phyloP scores from a whole-genome alignment of 2,797 vertebrate genomes.

The Ataeniobius toweri region DNA sequence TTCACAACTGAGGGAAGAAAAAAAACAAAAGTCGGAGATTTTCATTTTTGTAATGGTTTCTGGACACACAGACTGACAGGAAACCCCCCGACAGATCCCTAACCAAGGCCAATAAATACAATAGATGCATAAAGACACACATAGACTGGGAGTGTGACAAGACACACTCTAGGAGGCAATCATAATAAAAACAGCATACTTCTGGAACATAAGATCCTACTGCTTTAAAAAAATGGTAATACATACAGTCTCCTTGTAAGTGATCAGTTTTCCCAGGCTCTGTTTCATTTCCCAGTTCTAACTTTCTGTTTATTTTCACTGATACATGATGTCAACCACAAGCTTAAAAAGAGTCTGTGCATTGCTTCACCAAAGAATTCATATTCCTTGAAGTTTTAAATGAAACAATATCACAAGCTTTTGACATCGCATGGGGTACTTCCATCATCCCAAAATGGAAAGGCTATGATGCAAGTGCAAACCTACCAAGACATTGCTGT shows the following conservation, averaged over 20 bases:
- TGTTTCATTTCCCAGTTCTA: neutral
- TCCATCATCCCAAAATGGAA: neutral
- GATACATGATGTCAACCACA: neutral
- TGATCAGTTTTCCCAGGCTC: neutral
- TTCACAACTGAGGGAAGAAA: neutral
- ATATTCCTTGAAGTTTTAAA: neutral
- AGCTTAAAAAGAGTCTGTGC: neutral
- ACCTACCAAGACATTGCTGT: neutral
- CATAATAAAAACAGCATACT: neutral
- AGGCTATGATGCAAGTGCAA: neutral
- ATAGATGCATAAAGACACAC: neutral
- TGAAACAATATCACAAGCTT: neutral
- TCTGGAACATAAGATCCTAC: neutral
- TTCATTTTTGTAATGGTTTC: neutral
- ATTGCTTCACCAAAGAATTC: neutral
- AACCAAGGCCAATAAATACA: neutral
- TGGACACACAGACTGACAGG: slow-evolving; percentile 9
- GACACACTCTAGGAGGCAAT: neutral
- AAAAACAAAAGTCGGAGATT: neutral
- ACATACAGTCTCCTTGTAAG: neutral
- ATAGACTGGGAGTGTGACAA: neutral
- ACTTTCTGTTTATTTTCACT: neutral
- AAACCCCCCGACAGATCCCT: neutral
- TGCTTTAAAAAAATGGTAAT: neutral
- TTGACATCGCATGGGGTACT: neutral